Base-by-base conservation (phyloP, 1,140 invertebrate species). In the Pectinophora gossypiella region DNA sequence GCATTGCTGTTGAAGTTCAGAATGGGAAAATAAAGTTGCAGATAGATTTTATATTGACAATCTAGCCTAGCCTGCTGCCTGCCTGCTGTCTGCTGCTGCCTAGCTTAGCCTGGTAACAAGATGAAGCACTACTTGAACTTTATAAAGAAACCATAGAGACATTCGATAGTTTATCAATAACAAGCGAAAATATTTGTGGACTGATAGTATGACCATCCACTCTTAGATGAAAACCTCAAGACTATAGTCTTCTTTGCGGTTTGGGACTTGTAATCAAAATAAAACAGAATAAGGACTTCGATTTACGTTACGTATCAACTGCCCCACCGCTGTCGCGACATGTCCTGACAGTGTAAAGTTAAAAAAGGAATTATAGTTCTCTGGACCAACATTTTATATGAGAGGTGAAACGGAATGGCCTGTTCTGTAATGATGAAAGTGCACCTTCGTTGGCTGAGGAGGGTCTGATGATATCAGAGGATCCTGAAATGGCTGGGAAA, bases 41-140 rank as follows among this genome's bases (percentile, higher is more conserved):
- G 42, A 52, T 18, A 52, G 21, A 15, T 40, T 16, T 18, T 52
- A 52, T 18, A 42, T 52, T 10, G 51, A 52, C 12, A 52, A 52
- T 36, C 42, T 52, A 3, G 51, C n/a, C n/a, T n/a, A n/a, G n/a
- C n/a, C n/a, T n/a, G n/a, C n/a, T n/a, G n/a, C n/a, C n/a, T n/a
- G n/a, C n/a, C n/a, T n/a, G n/a, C n/a, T n/a, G n/a, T n/a, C n/a
- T n/a, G n/a, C n/a, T n/a, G n/a, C n/a, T n/a, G n/a, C n/a, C 46
- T n/a, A 35, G 13, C 3, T n/a, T 9, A 13, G 32, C 27, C 6
- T 13, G 19, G 7, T 13, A 6, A 7, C 1, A 15, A 6, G 22
- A 52, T 0, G 51, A 52, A 45, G 51, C 51, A 12, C n/a, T n/a
- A n/a, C 1, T 9, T 23, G 5, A 13, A 20, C 7, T 52, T 9